These are phyloP conservation scores for Cyanistes caeruleus DNA, from an alignment of 2,113 vertebrate genomes.

Conservation along the genomic window DNA sequence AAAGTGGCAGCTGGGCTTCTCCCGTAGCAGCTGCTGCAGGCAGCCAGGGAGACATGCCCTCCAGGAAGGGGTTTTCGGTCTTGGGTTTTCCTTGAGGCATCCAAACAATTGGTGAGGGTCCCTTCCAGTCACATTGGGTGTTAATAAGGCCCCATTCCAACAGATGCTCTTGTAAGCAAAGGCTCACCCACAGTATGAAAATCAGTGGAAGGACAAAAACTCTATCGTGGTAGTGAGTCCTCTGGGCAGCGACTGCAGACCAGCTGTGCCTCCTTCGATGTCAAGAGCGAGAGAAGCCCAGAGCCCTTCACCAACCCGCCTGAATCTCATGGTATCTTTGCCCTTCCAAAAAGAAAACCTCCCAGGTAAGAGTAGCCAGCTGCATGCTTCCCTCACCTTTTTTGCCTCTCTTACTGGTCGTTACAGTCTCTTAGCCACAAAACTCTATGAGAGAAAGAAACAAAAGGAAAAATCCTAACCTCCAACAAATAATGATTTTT, in stretches of 20 bases:
- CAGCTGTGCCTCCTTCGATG: accelerated
- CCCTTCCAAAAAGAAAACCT: background rate
- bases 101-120: background rate
- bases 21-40: accelerated
- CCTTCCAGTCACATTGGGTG: background rate
- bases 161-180: background rate
- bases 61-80: background rate
- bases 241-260: accelerated
- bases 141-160: background rate
- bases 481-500: background rate
- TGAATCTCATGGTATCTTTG: background rate
- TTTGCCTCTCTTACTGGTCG: background rate
- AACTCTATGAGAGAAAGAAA: background rate
- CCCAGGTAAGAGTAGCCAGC: background rate
- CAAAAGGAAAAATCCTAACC: background rate
- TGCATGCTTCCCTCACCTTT: background rate
- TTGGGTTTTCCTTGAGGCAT: background rate
- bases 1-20: accelerated
- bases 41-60: accelerated
- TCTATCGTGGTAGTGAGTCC: accelerated
- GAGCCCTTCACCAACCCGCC: background rate
- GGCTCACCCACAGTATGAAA: background rate
- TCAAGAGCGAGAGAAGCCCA: accelerated
- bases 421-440: background rate
- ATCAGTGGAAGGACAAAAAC: background rate